Evolutionary conservation across 1,140 invertebrate genomes (phyloP).

Genomic region (Pseudomyrmex flavicornis): DNA sequence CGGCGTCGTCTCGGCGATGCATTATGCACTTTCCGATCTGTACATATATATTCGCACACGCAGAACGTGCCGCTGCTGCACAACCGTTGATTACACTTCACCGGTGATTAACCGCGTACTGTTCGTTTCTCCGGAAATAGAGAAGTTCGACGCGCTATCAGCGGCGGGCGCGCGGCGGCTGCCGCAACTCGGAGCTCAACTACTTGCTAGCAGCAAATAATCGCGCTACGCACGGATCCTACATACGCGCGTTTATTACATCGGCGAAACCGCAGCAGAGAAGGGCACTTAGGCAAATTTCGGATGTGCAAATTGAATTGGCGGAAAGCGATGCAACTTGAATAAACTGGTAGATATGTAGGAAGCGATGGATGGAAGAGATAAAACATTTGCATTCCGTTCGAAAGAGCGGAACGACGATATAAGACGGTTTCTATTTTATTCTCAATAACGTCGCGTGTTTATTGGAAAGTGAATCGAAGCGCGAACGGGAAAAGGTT

Average conservation of each 20-base stretch:
- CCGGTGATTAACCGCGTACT: constrained; percentile 65
- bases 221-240: neutral
- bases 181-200: neutral
- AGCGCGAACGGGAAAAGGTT: neutral
- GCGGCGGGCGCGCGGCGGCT: neutral
- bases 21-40: constrained; percentile 40
- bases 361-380: neutral
- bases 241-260: neutral
- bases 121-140: constrained; percentile 11
- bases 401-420: neutral
- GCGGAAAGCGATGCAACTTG: neutral
- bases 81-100: constrained; percentile 60
- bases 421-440: neutral
- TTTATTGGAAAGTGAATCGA: neutral
- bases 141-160: constrained; percentile 41
- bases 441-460: neutral
- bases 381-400: neutral
- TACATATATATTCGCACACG: neutral
- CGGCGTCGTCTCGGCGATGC: constrained; percentile 29
- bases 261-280: neutral
- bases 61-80: neutral
- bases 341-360: too few relatives aligned
- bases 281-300: neutral
- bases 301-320: neutral
- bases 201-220: constrained; percentile 4